A percentile compares a stretch with the other conserved stretches of the same genome.
phyloP scores from a whole-genome alignment of 2,113 vertebrate species.

The Glareola pratincola region DNA sequence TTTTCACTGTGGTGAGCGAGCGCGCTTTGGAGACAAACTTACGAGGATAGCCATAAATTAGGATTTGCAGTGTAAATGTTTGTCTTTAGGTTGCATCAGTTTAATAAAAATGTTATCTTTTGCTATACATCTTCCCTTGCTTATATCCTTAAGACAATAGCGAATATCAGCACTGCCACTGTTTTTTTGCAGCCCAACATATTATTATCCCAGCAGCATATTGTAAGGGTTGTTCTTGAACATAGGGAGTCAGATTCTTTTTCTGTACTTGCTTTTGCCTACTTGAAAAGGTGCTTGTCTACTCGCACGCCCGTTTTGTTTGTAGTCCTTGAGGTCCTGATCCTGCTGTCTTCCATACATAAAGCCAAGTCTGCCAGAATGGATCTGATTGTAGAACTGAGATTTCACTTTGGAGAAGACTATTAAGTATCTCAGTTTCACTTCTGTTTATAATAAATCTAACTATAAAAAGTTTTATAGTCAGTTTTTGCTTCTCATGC shows the following conservation, averaged over 20 bases:
- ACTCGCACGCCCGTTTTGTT: not conserved
- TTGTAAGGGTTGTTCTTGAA: not conserved
- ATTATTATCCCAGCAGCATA: not conserved
- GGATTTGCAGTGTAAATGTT: not conserved
- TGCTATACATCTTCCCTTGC: not conserved
- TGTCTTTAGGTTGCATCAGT: not conserved
- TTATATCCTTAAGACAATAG: not conserved
- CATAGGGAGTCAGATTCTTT: not conserved
- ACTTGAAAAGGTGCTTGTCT: not conserved
- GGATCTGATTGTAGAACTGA: not conserved
- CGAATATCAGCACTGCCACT: not conserved
- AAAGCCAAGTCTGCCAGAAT: not conserved
- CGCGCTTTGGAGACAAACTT: not conserved
- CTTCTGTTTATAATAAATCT: not conserved
- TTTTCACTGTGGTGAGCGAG: not conserved
- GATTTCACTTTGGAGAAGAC: not conserved
- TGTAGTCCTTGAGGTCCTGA: not conserved
- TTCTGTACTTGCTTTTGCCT: not conserved
- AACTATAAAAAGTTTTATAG: not conserved
- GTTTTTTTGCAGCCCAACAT: not conserved
- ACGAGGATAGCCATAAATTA: not conserved
- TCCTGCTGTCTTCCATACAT: not conserved
- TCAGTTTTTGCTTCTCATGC: not conserved
- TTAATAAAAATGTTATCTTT: not conserved
- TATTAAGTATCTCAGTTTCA: not conserved